phyloP scores from a whole-genome alignment of 2,797 vertebrate species.

The Schizopygopsis malacanthus region DNA sequence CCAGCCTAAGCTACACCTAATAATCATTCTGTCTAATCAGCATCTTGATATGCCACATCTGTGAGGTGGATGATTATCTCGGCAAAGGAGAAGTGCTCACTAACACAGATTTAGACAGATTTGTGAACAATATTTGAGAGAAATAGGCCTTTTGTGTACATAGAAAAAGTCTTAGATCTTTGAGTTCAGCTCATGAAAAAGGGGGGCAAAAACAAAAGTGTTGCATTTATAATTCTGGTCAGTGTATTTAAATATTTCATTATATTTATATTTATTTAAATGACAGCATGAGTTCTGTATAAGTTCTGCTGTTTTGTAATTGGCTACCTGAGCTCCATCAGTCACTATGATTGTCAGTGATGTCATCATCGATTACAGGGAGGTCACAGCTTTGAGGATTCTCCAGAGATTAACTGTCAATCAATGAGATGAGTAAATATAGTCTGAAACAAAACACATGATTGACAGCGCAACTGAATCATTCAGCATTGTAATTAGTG shows the following conservation, averaged over 20 bases:
- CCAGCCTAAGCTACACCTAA: too few species aligned
- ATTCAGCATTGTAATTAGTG: background rate
- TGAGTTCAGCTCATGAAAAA: too few species aligned
- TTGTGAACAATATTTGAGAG: too few species aligned
- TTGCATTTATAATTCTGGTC: too few species aligned
- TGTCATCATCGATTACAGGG: background rate
- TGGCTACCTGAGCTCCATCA: background rate
- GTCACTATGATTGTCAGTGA: background rate
- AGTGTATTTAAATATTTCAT: background rate
- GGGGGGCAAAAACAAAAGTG: too few species aligned
- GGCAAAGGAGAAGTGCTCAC: too few species aligned
- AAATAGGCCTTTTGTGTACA: too few species aligned
- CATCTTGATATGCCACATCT: too few species aligned
- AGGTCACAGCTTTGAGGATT: background rate
- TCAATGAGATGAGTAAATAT: background rate
- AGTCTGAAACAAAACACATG: conserved; percentile 1
- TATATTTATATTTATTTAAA: background rate
- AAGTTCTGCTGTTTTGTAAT: background rate
- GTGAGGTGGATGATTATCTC: too few species aligned
- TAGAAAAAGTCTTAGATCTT: too few species aligned
- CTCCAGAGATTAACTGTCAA: conserved; percentile 15
- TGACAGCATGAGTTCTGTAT: background rate
- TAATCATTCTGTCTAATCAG: too few species aligned
- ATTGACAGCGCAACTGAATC: background rate
- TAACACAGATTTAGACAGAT: too few species aligned